These are phyloP conservation scores for Nephila pilipes DNA, from an alignment of 1,140 invertebrate genomes.

Conservation along the genomic window DNA sequence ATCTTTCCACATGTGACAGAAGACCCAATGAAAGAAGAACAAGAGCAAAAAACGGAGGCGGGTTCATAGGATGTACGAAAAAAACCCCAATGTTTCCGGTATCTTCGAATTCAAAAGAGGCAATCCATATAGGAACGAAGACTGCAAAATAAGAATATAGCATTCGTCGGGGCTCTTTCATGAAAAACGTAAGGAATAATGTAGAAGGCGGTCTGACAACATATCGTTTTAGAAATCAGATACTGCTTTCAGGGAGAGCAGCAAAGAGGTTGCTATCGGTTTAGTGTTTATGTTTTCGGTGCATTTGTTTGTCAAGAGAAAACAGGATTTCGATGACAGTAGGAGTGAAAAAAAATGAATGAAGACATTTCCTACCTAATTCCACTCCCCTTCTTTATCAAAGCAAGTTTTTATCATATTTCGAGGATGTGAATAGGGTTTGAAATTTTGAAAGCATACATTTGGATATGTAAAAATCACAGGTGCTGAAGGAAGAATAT, in stretches of 20 bases:
- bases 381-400: background rate
- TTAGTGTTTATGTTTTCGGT: constrained; percentile 18
- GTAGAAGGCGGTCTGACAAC: background rate
- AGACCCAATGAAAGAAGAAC: background rate
- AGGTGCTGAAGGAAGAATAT: background rate
- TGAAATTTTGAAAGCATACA: constrained; percentile 15
- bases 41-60: background rate
- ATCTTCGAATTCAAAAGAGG: background rate
- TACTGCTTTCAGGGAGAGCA: background rate
- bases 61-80: constrained; percentile 14
- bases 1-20: background rate
- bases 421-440: background rate
- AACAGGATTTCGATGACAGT: constrained; percentile 11
- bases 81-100: constrained; percentile 19
- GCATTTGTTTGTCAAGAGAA: background rate
- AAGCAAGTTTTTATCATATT: background rate
- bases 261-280: background rate
- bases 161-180: background rate
- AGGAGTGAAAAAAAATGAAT: background rate
- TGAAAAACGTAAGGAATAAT: constrained; percentile 3
- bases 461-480: background rate
- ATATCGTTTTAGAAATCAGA: constrained; percentile 60
- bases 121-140: background rate
- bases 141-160: constrained; percentile 23
- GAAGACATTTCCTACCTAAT: no score